Evolutionary conservation across 2,888 invertebrate species (phyloP), one percentile per base, ranked within the genome.

Genomic region (Brachycybe producta): DNA sequence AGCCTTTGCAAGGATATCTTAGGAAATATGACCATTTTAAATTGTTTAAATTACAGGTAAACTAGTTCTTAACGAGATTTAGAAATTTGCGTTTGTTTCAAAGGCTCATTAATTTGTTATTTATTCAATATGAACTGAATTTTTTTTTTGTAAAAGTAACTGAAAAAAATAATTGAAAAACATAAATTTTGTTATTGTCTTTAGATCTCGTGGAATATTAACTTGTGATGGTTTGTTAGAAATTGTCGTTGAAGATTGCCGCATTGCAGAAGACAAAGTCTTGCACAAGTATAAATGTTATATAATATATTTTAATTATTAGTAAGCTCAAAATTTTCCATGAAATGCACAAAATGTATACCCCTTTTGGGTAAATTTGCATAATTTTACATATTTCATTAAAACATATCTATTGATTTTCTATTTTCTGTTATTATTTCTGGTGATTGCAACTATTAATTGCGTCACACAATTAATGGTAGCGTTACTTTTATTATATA

Each of bases 21-120:
- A 11, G 46, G 36, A 21, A 35, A 36, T 13, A 46, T 46, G 46
- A 24, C 24, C 23, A 36, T 46, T 5, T 46, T 46, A 26, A 36
- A 46, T 17, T 21, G 11, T 19, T 21, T n/a, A 19, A n/a, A n/a
- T 21, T 40, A 40, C 8, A 40, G 41, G 41, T 40, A 13, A 23
- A 13, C n/a, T n/a, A 19, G 23, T n/a, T n/a, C n/a, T n/a, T n/a
- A n/a, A n/a, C n/a, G n/a, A n/a, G n/a, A n/a, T n/a, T n/a, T n/a
- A n/a, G n/a, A n/a, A n/a, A 17, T 17, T 8, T 7, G 15, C 17
- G 11, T 38, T 38, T 11, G n/a, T 7, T 7, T 38, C 7, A n/a
- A 11, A 7, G 11, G 11, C 7, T 13, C 15, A 15, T 11, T 11
- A 38, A 11, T 38, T 11, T 7, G 17, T 11, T 11, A 38, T 13